phyloP scores from a whole-genome alignment of 1,140 invertebrate species.

The Temnothorax nylanderi region DNA sequence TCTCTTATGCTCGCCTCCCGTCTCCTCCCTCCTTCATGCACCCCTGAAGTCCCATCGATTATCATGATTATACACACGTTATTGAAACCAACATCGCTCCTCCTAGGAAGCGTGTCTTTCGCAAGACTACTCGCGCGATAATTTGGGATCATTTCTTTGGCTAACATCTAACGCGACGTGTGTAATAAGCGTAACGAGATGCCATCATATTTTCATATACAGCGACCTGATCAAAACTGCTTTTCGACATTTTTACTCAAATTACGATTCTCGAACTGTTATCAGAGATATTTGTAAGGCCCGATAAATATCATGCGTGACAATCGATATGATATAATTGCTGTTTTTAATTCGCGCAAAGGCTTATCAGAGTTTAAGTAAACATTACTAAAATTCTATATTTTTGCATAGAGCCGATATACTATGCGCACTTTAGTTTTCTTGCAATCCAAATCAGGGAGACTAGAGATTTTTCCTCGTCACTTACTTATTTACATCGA shows the following conservation, averaged over 20 bases:
- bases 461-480: not conserved
- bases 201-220: not conserved
- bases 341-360: not conserved
- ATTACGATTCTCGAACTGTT: not conserved
- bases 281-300: not conserved
- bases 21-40: not conserved
- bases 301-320: not conserved
- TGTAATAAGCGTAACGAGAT: not conserved
- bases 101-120: not conserved
- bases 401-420: not conserved
- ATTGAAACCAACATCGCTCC: not conserved
- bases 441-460: not conserved
- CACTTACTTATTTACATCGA: not conserved
- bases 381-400: not conserved
- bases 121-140: slow-evolving; percentile 7
- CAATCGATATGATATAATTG: not conserved
- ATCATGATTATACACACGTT: slow-evolving; percentile 8
- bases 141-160: slow-evolving; percentile 10
- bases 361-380: not conserved
- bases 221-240: not conserved
- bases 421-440: not conserved
- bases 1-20: too few relatives aligned
- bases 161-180: not conserved
- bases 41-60: not conserved
- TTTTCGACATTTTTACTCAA: not conserved